Evolutionary conservation across 2,888 invertebrate genomes (phyloP).

Genomic region (Drosophila tanythrix): DNA sequence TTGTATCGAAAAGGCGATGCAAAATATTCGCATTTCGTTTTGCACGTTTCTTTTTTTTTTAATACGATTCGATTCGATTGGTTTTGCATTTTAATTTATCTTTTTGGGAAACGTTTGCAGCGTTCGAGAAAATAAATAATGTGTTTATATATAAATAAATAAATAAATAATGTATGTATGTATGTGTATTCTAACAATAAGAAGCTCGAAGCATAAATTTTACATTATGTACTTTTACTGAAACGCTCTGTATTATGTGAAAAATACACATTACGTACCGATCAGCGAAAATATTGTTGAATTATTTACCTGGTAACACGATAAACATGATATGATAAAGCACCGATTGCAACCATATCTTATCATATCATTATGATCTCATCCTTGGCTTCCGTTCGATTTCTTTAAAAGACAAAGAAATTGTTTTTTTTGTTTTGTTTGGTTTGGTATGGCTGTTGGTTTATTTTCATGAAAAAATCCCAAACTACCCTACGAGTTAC

Average conservation of each 20-base stretch:
- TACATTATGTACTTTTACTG: conserved; percentile 60
- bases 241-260: conserved; percentile 74
- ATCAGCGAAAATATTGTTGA: conserved; percentile 32
- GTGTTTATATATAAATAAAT: conserved; percentile 70
- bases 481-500: conserved; percentile 60
- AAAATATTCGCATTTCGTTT: conserved; percentile 18
- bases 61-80: conserved; percentile 19
- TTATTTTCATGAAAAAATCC: conserved; percentile 64
- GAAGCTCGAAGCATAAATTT: conserved; percentile 73
- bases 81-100: conserved; percentile 27
- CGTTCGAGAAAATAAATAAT: conserved; percentile 59
- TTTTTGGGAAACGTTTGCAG: conserved; percentile 43
- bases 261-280: conserved; percentile 70
- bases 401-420: neutral
- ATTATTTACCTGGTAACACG: neutral
- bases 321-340: neutral
- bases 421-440: neutral
- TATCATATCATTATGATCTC: neutral
- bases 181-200: conserved; percentile 74
- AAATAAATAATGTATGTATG: conserved; percentile 53
- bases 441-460: conserved; percentile 57
- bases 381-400: neutral
- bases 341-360: neutral
- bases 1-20: conserved; percentile 40
- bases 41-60: conserved; percentile 14